Conservation (phyloP, 2,113 vertebrate species). For the Raphicerus campestris region DNA sequence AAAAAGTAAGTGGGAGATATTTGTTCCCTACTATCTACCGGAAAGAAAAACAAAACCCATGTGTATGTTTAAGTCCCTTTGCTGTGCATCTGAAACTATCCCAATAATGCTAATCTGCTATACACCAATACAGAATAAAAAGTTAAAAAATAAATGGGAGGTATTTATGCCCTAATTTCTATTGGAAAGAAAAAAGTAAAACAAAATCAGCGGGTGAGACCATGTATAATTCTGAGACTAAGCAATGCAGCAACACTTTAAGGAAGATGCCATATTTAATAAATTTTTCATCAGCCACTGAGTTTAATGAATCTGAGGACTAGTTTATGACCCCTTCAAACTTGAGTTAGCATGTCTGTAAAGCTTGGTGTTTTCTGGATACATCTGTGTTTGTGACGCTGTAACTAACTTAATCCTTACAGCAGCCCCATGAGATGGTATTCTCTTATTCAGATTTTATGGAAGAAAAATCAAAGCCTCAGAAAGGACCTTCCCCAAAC, state of each 20-base stretch:
- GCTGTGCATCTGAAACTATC: not conserved
- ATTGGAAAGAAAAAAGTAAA: not conserved
- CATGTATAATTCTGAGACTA: accelerated
- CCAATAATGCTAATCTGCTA: not conserved
- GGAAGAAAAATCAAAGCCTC: not conserved
- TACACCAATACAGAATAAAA: not conserved
- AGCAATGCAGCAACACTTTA: not conserved
- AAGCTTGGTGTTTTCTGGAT: too few relatives aligned
- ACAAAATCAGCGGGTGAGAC: not conserved
- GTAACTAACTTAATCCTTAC: not conserved
- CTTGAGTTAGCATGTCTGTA: too few relatives aligned
- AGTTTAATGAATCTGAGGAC: not conserved
- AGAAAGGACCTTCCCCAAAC: not conserved
- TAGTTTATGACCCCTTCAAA: not conserved
- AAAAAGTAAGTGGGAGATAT: not conserved
- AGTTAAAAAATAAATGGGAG: not conserved
- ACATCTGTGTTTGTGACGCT: not conserved
- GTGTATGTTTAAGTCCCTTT: not conserved
- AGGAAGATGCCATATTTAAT: not conserved
- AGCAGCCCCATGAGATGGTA: not conserved
- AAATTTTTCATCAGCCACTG: not conserved
- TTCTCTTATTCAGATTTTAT: not conserved
- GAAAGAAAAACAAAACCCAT: not conserved
- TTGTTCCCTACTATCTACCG: not conserved
- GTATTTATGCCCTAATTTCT: not conserved